Conservation (phyloP, 2,113 vertebrate species). For the Rhinolophus sinicus region DNA sequence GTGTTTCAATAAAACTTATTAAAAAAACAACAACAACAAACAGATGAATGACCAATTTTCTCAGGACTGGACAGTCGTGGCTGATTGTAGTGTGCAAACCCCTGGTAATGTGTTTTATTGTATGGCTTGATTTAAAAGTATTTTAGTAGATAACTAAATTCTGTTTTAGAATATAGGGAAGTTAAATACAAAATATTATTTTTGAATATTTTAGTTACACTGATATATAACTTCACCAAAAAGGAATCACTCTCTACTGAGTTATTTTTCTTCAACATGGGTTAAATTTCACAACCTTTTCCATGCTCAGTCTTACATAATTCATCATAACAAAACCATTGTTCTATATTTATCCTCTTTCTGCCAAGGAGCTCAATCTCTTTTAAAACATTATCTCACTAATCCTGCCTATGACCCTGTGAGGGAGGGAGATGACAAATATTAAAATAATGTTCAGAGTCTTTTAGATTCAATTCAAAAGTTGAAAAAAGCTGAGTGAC, state of each 20-base stretch:
- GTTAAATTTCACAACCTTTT: slow-evolving; percentile 7
- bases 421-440: slow-evolving; percentile 21
- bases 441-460: slow-evolving; percentile 1
- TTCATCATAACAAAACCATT: slow-evolving; percentile 35
- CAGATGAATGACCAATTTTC: background rate
- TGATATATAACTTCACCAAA: background rate
- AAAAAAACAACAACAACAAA: background rate
- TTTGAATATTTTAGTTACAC: background rate
- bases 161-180: slow-evolving; percentile 2
- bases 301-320: background rate
- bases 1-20: slow-evolving; percentile 6
- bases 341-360: slow-evolving; percentile 29
- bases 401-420: background rate
- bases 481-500: background rate
- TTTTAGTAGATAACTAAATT: background rate
- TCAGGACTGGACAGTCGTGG: background rate
- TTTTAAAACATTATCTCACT: slow-evolving; percentile 50
- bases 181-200: background rate
- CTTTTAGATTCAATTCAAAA: background rate
- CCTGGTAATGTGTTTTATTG: background rate
- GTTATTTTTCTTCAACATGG: slow-evolving; percentile 13
- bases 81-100: background rate
- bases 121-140: background rate
- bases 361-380: background rate
- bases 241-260: background rate